Conservation (phyloP, 2,888 invertebrate species). For the Lasioglossum malachurum region DNA sequence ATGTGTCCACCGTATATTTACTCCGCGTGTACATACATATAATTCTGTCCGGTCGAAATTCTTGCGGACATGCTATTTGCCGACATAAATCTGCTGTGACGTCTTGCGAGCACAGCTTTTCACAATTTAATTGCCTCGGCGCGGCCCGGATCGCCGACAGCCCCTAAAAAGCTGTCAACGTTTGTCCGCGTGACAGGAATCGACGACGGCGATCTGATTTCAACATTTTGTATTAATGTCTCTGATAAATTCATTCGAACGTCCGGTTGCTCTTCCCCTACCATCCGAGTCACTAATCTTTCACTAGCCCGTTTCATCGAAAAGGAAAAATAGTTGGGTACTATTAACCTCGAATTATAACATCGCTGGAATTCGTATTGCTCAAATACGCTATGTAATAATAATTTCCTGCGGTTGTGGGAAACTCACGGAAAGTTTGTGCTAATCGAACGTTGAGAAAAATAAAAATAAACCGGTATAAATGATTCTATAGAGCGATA, state of each 20-base stretch:
- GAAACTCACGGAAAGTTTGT: neutral
- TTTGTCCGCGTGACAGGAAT: neutral
- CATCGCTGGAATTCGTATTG: neutral
- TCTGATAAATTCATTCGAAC: neutral
- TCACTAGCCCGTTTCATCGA: too few species aligned
- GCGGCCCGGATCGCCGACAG: neutral
- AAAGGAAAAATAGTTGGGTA: neutral
- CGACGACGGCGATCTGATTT: neutral
- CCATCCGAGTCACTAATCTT: too few species aligned
- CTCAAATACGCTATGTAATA: neutral
- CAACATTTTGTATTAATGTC: neutral
- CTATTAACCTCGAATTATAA: neutral
- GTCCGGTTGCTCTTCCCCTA: too few species aligned
- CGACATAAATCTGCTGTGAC: constrained; percentile 38
- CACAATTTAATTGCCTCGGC: constrained; percentile 35
- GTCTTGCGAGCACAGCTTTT: constrained; percentile 15
- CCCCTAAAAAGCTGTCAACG: neutral
- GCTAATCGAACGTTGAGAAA: neutral
- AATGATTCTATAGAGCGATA: neutral
- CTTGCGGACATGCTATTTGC: constrained; percentile 6
- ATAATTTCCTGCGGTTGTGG: neutral
- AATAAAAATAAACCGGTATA: neutral
- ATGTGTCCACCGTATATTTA: neutral
- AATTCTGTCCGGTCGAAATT: constrained; percentile 36
- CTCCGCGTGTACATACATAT: neutral